Evolutionary conservation across 37 sponge, comb jelly and placozoan genomes (phyloP).

Genomic region (Theonella swinhoei): DNA sequence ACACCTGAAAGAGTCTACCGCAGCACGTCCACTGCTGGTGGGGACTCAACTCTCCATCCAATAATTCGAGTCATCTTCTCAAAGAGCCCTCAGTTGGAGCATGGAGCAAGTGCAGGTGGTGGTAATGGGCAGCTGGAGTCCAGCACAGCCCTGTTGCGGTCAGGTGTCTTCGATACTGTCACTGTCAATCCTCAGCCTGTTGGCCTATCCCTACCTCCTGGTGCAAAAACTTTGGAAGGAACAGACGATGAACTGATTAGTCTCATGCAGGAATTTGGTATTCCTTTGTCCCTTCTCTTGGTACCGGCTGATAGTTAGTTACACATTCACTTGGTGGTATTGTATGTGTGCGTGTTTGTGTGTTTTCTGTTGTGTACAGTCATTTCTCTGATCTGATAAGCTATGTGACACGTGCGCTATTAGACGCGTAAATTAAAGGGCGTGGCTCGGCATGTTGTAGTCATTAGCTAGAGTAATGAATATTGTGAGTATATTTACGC

Average conservation of each 20-base stretch:
- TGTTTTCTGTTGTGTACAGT: too few species aligned
- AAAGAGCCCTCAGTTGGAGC: constrained; percentile 8
- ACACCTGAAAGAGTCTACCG: constrained; percentile 56
- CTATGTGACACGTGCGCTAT: too few species aligned
- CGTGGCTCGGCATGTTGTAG: too few species aligned
- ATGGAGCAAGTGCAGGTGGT: neutral
- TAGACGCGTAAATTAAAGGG: too few species aligned
- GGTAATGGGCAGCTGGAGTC: neutral
- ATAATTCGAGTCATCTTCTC: constrained; percentile 68
- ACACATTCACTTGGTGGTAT: neutral
- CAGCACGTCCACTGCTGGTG: constrained; percentile 44
- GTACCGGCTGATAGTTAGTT: neutral
- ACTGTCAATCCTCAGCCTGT: neutral
- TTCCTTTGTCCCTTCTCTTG: constrained; percentile 61
- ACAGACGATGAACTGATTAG: constrained; percentile 68
- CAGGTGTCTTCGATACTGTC: neutral
- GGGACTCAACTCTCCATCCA: constrained; percentile 25
- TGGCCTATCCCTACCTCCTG: neutral
- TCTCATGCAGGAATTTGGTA: constrained; percentile 82
- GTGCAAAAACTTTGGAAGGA: constrained; percentile 42
- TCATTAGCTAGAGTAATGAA: too few species aligned
- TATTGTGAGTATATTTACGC: too few species aligned
- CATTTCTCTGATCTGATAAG: too few species aligned
- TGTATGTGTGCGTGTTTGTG: too few species aligned
- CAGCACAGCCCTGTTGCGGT: neutral